Conservation (phyloP, 2,113 vertebrate species). For the Penelope pileata region DNA sequence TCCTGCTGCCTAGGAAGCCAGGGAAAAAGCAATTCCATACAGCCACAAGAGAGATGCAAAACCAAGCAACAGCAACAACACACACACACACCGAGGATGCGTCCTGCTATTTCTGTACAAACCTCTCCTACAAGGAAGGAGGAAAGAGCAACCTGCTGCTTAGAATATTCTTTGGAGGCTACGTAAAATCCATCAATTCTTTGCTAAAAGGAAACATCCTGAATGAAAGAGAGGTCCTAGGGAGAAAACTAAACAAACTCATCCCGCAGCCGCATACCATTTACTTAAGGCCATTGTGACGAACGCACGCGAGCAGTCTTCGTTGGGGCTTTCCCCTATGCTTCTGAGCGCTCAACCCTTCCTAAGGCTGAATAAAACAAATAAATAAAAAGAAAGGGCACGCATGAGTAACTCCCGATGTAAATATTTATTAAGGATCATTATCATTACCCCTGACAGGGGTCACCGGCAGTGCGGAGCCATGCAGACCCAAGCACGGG, state of each 20-base stretch:
- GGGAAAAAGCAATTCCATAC: not conserved
- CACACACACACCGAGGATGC: not conserved
- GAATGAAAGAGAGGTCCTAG: not conserved
- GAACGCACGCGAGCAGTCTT: not conserved
- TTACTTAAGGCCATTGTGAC: not conserved
- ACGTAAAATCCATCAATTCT: not conserved
- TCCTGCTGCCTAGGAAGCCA: not conserved
- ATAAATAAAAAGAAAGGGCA: not conserved
- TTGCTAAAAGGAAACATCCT: not conserved
- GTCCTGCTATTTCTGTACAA: not conserved
- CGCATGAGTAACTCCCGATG: not conserved
- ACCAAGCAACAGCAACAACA: not conserved
- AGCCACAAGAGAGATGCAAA: not conserved
- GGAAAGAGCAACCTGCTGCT: not conserved
- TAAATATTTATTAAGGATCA: not conserved
- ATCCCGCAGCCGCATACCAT: not conserved
- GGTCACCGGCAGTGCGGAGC: not conserved
- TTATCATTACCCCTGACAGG: rapidly evolving
- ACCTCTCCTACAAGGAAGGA: not conserved
- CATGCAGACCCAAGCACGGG: not conserved
- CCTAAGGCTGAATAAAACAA: not conserved
- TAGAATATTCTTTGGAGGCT: not conserved
- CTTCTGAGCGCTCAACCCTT: not conserved
- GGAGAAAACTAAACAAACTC: not conserved
- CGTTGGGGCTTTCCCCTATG: not conserved